Base-by-base conservation (phyloP, 2,797 vertebrate genomes). In the Tragopan temminckii region DNA sequence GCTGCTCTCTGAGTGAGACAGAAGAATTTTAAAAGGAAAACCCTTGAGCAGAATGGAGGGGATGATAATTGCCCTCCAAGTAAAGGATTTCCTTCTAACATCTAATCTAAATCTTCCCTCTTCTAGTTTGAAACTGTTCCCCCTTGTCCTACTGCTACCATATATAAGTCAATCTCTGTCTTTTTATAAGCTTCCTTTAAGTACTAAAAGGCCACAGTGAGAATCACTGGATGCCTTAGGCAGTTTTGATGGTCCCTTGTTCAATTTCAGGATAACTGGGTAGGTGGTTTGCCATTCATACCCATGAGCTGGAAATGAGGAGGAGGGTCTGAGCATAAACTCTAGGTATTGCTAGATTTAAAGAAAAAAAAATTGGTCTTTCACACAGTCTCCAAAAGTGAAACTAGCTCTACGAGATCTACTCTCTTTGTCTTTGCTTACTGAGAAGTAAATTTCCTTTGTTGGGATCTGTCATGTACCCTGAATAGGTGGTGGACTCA, bases 381-480 rank as follows among this genome's bases (percentile, higher is more conserved):
- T 79, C 19, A 48, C 18, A 35, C 27, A 27, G 2, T 31, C 27
- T 14, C 23, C 33, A 27, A 20, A 87, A 75, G 40, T 21, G 40
- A 71, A 68, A 48, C 24, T 48, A 48, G 23, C 46, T 25, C 23
- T 48, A 48, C 2, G 7, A 48, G 46, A 8, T 48, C 46, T 48
- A 13, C 46, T 48, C 46, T 48, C 13, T 48, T 48, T 48, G 23
- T 48, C 46, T 80, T 58, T 69, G 33, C 53, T 72, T 67, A 5
- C 14, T 45, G 66, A 29, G 46, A 38, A 70, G 58, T 52, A 31
- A 23, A 63, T 67, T 74, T 40, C 57, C 35, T 62, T 83, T 18
- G 3, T 0, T 1, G 18, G 42, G 25, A 11, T 53, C 52, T 29
- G 20, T 16, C 0, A 0, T 52, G 18, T 15, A 23, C 33, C 18